Evolutionary conservation across 1,140 invertebrate species (phyloP).

Genomic region (Drosophila sp.): DNA sequence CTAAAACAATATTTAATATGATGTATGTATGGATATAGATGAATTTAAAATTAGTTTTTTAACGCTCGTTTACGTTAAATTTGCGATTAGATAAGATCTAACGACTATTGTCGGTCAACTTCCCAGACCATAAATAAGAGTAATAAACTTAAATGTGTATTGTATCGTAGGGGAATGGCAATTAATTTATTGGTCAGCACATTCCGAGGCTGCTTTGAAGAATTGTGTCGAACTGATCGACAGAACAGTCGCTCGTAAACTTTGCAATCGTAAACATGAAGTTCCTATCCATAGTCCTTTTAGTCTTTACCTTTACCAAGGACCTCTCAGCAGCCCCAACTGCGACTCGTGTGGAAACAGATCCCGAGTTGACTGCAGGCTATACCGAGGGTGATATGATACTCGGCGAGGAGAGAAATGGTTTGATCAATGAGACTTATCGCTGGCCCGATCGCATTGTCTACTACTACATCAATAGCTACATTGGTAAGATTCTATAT

Average conservation of each 20-base stretch:
- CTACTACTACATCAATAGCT: slow-evolving; percentile 86
- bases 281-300: not conserved
- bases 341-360: slow-evolving; percentile 45
- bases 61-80: not conserved
- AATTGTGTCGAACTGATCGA: not conserved
- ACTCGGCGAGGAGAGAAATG: slow-evolving; percentile 84
- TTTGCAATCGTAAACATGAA: slow-evolving; percentile 28
- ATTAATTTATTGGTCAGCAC: slow-evolving; percentile 16
- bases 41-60: too few species aligned
- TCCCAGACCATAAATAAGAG: slow-evolving; percentile 17
- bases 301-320: not conserved
- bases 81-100: slow-evolving; percentile 39
- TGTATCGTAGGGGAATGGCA: not conserved
- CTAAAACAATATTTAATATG: too few species aligned
- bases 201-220: not conserved
- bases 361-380: slow-evolving; percentile 70
- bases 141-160: slow-evolving; percentile 15
- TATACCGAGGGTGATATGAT: slow-evolving; percentile 74
- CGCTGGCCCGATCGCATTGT: slow-evolving; percentile 88
- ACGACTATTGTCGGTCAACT: not conserved
- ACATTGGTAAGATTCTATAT: slow-evolving; percentile 55
- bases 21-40: too few species aligned
- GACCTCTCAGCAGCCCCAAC: slow-evolving; percentile 44
- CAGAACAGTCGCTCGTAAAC: slow-evolving; percentile 6
- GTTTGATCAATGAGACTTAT: slow-evolving; percentile 86